phyloP scores from a whole-genome alignment of 2,797 vertebrate genomes.

The Diceros bicornis region DNA sequence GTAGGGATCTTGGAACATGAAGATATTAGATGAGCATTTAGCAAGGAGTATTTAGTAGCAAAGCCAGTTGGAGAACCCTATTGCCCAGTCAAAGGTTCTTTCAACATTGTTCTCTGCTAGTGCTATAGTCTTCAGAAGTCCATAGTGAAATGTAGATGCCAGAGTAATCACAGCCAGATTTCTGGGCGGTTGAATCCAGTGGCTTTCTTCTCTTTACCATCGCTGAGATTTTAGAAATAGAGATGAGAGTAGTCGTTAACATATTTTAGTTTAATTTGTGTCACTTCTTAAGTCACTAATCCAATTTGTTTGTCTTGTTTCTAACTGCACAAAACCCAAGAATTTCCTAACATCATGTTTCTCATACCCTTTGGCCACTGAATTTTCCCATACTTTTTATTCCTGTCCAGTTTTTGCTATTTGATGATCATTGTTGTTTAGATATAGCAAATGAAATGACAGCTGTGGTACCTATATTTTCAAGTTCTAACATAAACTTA shows the following conservation, averaged over 20 bases:
- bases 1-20: conserved; percentile 11
- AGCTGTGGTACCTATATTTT: neutral
- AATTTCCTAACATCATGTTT: conserved; percentile 20
- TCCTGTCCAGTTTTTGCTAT: conserved; percentile 36
- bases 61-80: neutral
- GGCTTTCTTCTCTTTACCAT: conserved; percentile 9
- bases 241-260: conserved; percentile 7
- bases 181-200: neutral
- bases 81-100: neutral
- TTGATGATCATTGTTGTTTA: conserved; percentile 15
- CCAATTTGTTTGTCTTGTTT: conserved; percentile 49
- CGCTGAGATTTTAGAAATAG: conserved; percentile 61
- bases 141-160: neutral
- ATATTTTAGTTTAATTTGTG: conserved; percentile 47
- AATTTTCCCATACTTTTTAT: conserved; percentile 40
- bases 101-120: neutral
- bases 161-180: conserved; percentile 15
- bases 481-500: conserved; percentile 62
- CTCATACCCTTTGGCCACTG: conserved; percentile 49
- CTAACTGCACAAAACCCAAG: neutral
- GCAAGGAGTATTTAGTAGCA: neutral
- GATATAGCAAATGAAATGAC: conserved; percentile 35
- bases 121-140: neutral
- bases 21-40: neutral
- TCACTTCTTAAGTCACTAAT: conserved; percentile 44